Conservation (phyloP, 2,888 invertebrate genomes). For the Nipponacmea schrenckii region DNA sequence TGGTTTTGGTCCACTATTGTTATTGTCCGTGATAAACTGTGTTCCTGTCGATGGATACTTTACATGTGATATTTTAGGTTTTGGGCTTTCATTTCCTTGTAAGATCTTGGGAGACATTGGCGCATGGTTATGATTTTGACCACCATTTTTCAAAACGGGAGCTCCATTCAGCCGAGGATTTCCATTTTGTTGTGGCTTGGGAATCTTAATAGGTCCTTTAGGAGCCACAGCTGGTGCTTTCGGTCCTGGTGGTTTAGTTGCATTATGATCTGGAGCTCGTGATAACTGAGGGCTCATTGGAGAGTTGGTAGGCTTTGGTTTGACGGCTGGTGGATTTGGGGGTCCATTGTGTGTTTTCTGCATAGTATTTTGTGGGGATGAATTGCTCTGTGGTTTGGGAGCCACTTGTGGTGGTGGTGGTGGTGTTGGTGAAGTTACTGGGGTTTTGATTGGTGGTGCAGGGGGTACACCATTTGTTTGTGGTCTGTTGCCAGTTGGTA, state of each 20-base stretch:
- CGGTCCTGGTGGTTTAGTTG: constrained; percentile 19
- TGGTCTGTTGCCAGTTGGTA: constrained; percentile 21
- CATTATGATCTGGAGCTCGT: constrained; percentile 9
- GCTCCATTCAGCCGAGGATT: not conserved
- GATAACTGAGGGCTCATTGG: constrained; percentile 16
- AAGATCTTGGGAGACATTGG: constrained; percentile 9
- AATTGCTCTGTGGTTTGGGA: constrained; percentile 17
- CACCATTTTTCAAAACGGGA: constrained; percentile 5
- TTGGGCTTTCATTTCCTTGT: constrained; percentile 11
- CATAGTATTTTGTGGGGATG: constrained; percentile 25
- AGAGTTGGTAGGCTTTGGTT: constrained; percentile 11
- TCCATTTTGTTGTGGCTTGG: constrained; percentile 14
- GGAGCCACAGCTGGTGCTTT: constrained; percentile 26
- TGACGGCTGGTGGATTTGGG: constrained; percentile 15
- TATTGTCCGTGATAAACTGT: constrained; percentile 18
- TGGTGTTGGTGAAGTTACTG: constrained; percentile 28
- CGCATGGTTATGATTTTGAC: constrained; percentile 1
- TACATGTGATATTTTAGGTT: constrained; percentile 24
- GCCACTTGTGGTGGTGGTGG: constrained; percentile 18
- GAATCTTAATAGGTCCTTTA: constrained; percentile 9
- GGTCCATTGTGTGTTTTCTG: constrained; percentile 20
- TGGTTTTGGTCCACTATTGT: constrained; percentile 37
- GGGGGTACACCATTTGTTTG: constrained; percentile 22
- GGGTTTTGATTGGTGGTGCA: constrained; percentile 29
- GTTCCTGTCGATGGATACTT: constrained; percentile 33